Evolutionary conservation across 2,797 vertebrate species (phyloP), one percentile per base, ranked within the genome.

Genomic region (Smutsia temminckii): DNA sequence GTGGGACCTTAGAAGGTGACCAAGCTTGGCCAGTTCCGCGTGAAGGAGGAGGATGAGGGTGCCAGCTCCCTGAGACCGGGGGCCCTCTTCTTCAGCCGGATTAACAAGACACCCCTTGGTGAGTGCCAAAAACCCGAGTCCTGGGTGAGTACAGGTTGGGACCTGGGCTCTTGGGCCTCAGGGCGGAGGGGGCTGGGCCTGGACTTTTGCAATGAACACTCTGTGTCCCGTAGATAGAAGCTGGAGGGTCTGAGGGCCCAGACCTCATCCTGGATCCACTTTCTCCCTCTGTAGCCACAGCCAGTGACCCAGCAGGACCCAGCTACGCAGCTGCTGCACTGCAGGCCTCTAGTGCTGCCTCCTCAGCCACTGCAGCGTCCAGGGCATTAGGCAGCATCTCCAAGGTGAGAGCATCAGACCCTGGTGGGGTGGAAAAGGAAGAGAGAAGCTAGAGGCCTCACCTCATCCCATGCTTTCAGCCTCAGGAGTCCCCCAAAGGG

Each of bases 11-110:
- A 99, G 99, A 99, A 99, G 97, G 94, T 99, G 96, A 99, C 99
- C 53, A 99, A 99, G 96, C 98, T 99, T 37, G 99, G 99, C 64
- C 99, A 99, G 98, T 99, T 99, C 97, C 98, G 97, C 32, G 98
- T 99, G 91, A 99, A 99, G 94, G 99, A 99, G 0, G 99, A 99
- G 74, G 98, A 99, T 6, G 98, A 98, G 16, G 97, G 98, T 1
- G 84, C 98, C 0, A 92, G 97, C 77, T 98, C 97, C 85, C 97
- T 99, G 81, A 99, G 98, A 51, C 99, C 99, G 0, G 99, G 99
- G 13, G 99, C 99, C 49, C 98, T 99, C 46, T 99, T 99, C 98
- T 99, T 99, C 97, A 99, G 40, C 94, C 98, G 99, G 0, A 37
- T 98, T 42, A 96, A 96, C 85, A 99, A 99, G 92, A 97, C 93